Conservation (phyloP, 2,113 vertebrate genomes). For the Anser brachyrhynchus region DNA sequence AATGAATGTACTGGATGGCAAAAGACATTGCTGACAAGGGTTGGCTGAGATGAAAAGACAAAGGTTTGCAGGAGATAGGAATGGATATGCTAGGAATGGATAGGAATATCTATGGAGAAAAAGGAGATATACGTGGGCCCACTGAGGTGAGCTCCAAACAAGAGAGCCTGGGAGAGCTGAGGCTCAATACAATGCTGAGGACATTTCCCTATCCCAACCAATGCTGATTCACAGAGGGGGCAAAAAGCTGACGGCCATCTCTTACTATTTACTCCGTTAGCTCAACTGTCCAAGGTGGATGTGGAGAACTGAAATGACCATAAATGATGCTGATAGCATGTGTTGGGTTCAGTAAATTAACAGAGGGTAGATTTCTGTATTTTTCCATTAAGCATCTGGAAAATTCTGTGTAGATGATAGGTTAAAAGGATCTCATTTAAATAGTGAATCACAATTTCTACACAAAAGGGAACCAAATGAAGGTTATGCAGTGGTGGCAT, state of each 20-base stretch:
- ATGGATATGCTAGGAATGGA: background rate
- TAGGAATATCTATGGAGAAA: no score
- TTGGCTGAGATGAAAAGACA: background rate
- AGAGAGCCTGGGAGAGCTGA: background rate
- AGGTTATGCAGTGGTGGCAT: background rate
- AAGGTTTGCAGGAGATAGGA: background rate
- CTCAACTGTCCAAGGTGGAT: background rate
- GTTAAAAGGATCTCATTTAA: background rate
- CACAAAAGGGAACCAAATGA: background rate
- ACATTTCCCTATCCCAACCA: background rate
- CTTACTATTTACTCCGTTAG: background rate
- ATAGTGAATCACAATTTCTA: background rate
- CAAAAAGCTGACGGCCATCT: background rate
- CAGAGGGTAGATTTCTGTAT: background rate
- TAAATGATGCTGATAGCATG: background rate
- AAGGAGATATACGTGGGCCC: background rate
- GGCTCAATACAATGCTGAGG: fast-evolving
- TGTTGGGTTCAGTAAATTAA: background rate
- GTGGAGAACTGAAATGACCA: background rate
- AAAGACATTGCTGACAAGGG: background rate
- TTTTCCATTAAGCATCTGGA: background rate
- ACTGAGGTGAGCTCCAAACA: background rate
- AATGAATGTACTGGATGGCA: background rate
- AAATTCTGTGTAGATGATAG: background rate
- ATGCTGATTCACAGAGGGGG: fast-evolving